Base-by-base conservation (phyloP, 2,113 vertebrate genomes). In the Semicossyphus pulcher region DNA sequence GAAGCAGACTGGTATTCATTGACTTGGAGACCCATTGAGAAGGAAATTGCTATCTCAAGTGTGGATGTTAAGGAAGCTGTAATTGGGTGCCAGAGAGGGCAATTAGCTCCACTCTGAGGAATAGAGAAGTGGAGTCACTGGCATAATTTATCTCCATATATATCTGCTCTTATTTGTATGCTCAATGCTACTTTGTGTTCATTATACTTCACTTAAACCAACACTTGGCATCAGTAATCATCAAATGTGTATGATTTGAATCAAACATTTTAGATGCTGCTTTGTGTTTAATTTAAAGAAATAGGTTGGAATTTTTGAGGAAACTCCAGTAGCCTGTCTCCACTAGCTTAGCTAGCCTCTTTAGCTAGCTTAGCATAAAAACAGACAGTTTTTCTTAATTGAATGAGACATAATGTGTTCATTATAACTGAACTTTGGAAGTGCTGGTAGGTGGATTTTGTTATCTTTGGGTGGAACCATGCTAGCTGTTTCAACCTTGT, bases 11-110 rank as follows among this genome's bases (percentile, higher is more conserved):
- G 44, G 48, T 64, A 60, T 76, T 89, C 83, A 79, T 58, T 74
- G 86, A 86, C 87, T 89, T 59, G 25, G 54, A 73, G 87, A 78
- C 78, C 66, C 76, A 81, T 79, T 45, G 75, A 83, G 78, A 85
- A 85, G 79, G 74, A 86, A 90, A 91, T 87, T 86, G 81, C 85
- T 49, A 86, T 83, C 83, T 89, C 62, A 37, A 89, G 79, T 52
- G 79, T 25, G 47, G 72, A 81, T 86, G 76, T 88, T 89, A 88
- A 88, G 84, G 76, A 86, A 84, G 74, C 66, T 78, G 84, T 78
- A 90, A 83, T 80, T 88, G 84, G 83, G 78, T 81, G 74, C 44
- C 66, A 73, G 48, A 83, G 77, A 90, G 87, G 78, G 68, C 70
- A 85, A 88, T 83, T 86, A 79, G 70, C 73, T 80, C 67, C 60